These are phyloP conservation scores for Gibbula magus DNA, from an alignment of 2,888 invertebrate species.

Conservation along the genomic window DNA sequence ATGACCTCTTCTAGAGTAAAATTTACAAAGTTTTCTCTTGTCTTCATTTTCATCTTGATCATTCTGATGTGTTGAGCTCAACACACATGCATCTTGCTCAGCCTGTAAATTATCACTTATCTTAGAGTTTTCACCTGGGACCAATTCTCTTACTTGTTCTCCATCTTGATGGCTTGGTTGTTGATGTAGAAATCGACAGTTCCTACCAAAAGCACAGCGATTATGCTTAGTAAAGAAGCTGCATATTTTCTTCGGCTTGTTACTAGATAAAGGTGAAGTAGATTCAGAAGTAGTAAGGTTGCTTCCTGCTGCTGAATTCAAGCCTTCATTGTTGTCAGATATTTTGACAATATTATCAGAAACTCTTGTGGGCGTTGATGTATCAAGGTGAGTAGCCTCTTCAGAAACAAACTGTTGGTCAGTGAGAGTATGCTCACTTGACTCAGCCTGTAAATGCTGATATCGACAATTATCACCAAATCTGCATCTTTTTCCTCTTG, in stretches of 20 bases:
- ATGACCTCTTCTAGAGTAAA: constrained; percentile 46
- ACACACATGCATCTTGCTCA: not conserved
- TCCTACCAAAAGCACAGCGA: constrained; percentile 44
- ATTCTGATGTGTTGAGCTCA: not conserved
- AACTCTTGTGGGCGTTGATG: not conserved
- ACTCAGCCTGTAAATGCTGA: constrained; percentile 37
- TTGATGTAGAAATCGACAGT: constrained; percentile 42
- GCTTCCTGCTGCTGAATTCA: not conserved
- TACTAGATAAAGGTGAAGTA: no score
- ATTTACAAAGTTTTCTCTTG: constrained; percentile 41
- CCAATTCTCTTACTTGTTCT: constrained; percentile 7
- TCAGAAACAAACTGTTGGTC: not conserved
- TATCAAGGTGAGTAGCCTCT: not conserved
- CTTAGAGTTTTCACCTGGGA: not conserved
- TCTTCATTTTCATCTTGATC: not conserved
- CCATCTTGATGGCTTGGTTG: constrained; percentile 21
- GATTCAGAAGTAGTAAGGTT: no score
- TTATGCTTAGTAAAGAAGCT: constrained; percentile 35
- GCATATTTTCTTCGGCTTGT: constrained; percentile 26
- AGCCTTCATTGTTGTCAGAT: not conserved
- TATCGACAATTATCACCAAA: constrained; percentile 50
- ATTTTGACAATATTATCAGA: not conserved
- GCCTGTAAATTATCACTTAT: not conserved
- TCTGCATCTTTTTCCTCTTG: constrained; percentile 35
- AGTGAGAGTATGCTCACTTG: not conserved